Evolutionary conservation across 2,888 invertebrate genomes (phyloP), one percentile per base, ranked within the genome.

Genomic region (Andrena trimmerana): DNA sequence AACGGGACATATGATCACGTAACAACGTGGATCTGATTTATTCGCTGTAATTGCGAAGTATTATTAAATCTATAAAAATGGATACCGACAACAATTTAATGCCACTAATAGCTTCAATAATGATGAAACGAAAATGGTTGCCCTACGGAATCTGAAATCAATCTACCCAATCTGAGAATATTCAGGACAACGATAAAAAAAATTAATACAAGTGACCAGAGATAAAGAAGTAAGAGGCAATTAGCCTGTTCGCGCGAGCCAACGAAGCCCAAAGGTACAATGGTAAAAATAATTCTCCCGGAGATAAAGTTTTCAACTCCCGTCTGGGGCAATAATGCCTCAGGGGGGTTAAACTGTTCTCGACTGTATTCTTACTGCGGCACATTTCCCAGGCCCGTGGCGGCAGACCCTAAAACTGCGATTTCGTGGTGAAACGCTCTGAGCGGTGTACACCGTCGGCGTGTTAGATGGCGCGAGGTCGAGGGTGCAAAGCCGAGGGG

Each of bases 271-370:
- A 48, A 42, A 42, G 59, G 42, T 59, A 60, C 65, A 31, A 42
- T 59, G 78, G 72, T 20, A 73, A 81, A 81, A 81, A 81, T 81
- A 78, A 81, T 78, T 68, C 57, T 59, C 16, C 8, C 20, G 27
- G 65, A 73, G 73, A 73, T 73, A 69, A 73, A 68, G 84, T 86
- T 86, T 89, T 86, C 83, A 86, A 84, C 82, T 81, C 75, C 48
- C 59, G 48, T 71, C 68, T 36, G 63, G 52, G 57, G 68, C 71
- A 67, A 83, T 81, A 81, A 81, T 81, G 69, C 73, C 81, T 31
- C 52, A 27, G 33, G 60, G 42, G 54, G 48, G 77, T 88, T 89
- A 87, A 89, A 87, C 86, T 81, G 85, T 87, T 72, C 68, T 42
- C 48, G 63, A 52, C 69, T 79, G 68, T 71, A 78, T 77, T 76